phyloP scores from a whole-genome alignment of 1,140 invertebrate genomes.

The Aphis craccivora region DNA sequence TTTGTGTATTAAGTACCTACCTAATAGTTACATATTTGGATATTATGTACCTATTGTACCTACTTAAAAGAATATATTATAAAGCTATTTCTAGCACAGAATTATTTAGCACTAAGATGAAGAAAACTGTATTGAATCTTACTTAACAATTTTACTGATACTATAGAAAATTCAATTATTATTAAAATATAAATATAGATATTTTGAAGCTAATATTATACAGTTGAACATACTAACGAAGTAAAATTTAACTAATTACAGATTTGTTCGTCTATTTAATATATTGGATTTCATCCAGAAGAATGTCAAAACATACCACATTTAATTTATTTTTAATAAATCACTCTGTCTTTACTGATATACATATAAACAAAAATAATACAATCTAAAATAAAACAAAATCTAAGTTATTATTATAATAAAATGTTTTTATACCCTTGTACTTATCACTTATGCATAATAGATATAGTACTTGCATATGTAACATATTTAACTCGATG shows the following conservation, averaged over 20 bases:
- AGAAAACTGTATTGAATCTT: not conserved
- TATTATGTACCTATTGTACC: not conserved
- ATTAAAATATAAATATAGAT: not conserved
- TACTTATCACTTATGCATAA: not conserved
- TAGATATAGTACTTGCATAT: not conserved
- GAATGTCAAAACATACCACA: not conserved
- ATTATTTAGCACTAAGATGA: not conserved
- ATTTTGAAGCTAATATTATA: not conserved
- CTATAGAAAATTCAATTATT: not conserved
- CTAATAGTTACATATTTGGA: not conserved
- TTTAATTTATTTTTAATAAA: slow-evolving; percentile 1
- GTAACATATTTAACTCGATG: not conserved
- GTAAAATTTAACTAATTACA: not conserved
- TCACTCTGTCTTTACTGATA: not conserved
- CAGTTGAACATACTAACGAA: not conserved
- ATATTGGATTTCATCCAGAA: not conserved
- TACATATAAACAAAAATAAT: not conserved
- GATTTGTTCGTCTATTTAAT: not conserved
- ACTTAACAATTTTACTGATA: not conserved
- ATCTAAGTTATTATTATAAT: not conserved
- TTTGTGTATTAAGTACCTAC: not conserved
- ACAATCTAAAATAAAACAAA: not conserved
- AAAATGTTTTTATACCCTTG: not conserved
- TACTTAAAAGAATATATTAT: not conserved
- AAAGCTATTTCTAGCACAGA: not conserved